These are phyloP conservation scores for Cerastis rubricosa DNA, from an alignment of 2,888 invertebrate genomes.

Conservation along the genomic window DNA sequence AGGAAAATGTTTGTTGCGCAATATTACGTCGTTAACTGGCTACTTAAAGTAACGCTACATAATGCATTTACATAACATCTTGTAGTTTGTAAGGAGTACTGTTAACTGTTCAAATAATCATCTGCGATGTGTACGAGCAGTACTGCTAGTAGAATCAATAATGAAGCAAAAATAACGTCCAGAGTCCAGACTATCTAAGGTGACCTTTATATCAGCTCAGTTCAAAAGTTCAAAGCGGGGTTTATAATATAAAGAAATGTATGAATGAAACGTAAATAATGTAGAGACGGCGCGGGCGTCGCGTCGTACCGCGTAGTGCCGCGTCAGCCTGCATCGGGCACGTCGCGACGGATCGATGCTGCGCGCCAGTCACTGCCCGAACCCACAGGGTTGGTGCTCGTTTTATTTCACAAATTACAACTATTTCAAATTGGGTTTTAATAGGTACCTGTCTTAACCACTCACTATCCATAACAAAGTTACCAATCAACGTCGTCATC, in stretches of 20 bases:
- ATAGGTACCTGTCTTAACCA: background rate
- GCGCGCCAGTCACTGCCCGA: constrained; percentile 62
- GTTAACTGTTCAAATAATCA: constrained; percentile 8
- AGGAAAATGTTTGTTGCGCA: constrained; percentile 58
- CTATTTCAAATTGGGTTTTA: constrained; percentile 49
- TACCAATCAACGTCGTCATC: background rate
- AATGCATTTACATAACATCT: constrained; percentile 48
- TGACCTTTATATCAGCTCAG: constrained; percentile 43
- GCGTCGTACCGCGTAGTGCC: constrained; percentile 26
- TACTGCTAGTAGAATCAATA: background rate
- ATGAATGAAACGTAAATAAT: constrained; percentile 66
- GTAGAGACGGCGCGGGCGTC: constrained; percentile 66
- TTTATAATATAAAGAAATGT: constrained; percentile 44
- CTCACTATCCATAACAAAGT: background rate
- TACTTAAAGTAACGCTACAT: constrained; percentile 57
- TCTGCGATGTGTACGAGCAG: background rate
- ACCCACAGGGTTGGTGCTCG: constrained; percentile 57
- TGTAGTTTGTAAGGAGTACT: constrained; percentile 26
- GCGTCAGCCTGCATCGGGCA: constrained; percentile 34
- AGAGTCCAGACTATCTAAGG: constrained; percentile 15
- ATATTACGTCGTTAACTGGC: constrained; percentile 48
- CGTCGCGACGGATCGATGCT: constrained; percentile 79
- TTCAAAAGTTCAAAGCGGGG: constrained; percentile 41
- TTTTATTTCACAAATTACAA: constrained; percentile 47
- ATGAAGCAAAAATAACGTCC: background rate